Evolutionary conservation across 2,797 vertebrate genomes (phyloP), one percentile per base, ranked within the genome.

Genomic region (Scleropages formosus): DNA sequence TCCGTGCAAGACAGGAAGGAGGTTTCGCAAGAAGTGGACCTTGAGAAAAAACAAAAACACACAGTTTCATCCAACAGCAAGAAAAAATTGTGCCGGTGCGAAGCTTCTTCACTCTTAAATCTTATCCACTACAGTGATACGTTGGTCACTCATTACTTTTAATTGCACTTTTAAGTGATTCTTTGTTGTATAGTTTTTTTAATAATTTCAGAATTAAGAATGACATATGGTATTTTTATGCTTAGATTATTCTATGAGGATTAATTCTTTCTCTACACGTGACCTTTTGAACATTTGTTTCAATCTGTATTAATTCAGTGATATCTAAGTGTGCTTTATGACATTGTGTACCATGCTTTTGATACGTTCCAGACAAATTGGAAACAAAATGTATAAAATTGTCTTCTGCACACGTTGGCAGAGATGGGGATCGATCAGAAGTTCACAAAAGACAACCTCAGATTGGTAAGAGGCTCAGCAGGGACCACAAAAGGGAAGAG

Each of bases 21-120:
- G 62, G 79, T 73, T 63, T 6, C 16, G 2, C 77, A 68, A 16
- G 74, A 18, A 46, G 83, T 73, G 61, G 77, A 81, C 49, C 56
- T 51, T 0, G 74, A 78, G 58, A 80, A 61, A 53, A 73, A 24
- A 24, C 67, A 83, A 9, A 85, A 78, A 77, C 81, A 78, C 46
- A 66, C 39, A 0, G 26, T 20, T 0, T 8, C 15, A 4, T 64
- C 74, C 9, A 22, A 16, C 56, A 85, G 44, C 68, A 86, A 80
- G 66, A 92, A 83, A 73, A 89, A 84, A 83, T 73, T 77, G n/a
- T 20, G 81, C 26, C 85, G 89, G 92, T 92, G 31, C 31, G 2
- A 39, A 39, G 6, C 31, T 2, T 39, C 31, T 6, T 39, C 31
- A 39, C 31, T 39, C 31, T 2, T 39, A 39, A n/a, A n/a, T n/a